Conservation (phyloP, 2,797 vertebrate species). For the Trachops cirrhosus region DNA sequence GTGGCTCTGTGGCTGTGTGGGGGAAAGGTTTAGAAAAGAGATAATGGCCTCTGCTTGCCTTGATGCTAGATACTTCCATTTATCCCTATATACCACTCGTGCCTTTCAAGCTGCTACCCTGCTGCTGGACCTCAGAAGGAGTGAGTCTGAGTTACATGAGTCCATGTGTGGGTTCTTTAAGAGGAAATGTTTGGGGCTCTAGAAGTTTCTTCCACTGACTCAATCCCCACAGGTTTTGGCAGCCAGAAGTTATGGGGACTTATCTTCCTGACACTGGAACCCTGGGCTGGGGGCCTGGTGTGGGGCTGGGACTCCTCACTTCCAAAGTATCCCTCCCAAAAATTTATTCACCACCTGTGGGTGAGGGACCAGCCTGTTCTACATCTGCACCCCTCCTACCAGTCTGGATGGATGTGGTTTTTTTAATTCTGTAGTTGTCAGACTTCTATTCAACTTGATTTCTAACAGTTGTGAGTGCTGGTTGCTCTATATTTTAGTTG, state of each 20-base stretch:
- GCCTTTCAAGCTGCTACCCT: not conserved
- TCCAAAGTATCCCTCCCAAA: not conserved
- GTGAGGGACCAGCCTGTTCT: not conserved
- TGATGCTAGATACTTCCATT: not conserved
- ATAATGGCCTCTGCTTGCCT: not conserved
- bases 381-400: not conserved
- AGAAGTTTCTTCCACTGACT: not conserved
- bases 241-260: not conserved
- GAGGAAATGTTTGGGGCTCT: not conserved
- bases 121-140: not conserved
- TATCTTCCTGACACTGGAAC: not conserved
- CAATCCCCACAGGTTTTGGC: not conserved
- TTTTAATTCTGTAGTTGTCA: not conserved
- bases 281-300: not conserved
- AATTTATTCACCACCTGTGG: not conserved
- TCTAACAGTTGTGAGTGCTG: not conserved
- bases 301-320: not conserved
- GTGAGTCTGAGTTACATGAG: not conserved
- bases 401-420: not conserved
- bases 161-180: not conserved
- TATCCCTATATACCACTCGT: not conserved
- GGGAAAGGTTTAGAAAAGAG: not conserved
- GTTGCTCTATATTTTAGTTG: not conserved
- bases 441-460: not conserved
- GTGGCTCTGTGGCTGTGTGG: too few species aligned